A percentile compares a stretch with the other conserved stretches of the same genome.
These are phyloP conservation scores for Sander lucioperca DNA, from an alignment of 2,113 vertebrate genomes.

Conservation along the genomic window DNA sequence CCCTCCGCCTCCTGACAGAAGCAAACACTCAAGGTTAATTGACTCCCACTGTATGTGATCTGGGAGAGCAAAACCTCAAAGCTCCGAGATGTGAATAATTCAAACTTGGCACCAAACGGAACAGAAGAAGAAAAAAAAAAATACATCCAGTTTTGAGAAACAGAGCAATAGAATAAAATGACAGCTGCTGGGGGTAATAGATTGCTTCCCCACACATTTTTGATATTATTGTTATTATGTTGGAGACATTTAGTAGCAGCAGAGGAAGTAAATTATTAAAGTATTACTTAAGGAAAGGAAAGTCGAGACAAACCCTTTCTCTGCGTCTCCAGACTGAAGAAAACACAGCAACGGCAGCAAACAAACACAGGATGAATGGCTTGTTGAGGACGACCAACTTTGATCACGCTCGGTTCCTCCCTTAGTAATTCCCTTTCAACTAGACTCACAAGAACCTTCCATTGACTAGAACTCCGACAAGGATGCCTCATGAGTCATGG, in stretches of 20 bases:
- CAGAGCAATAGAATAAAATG: slow-evolving; percentile 7
- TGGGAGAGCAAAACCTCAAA: slow-evolving; percentile 6
- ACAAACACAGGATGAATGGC: slow-evolving; percentile 40
- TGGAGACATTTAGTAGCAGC: not conserved
- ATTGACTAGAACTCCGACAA: slow-evolving; percentile 26
- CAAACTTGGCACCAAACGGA: slow-evolving; percentile 6
- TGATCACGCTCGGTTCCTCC: slow-evolving; percentile 51
- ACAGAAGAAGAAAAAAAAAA: not conserved
- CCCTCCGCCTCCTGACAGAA: slow-evolving; percentile 85
- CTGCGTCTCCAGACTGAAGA: not conserved
- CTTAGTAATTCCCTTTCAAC: slow-evolving; percentile 68
- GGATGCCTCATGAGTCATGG: slow-evolving; percentile 38
- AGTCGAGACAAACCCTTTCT: slow-evolving; percentile 28
- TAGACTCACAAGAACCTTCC: slow-evolving; percentile 28
- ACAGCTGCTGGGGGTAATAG: not conserved
- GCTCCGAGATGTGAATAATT: slow-evolving; percentile 41
- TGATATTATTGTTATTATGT: slow-evolving; percentile 9
- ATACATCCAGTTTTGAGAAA: slow-evolving; percentile 19
- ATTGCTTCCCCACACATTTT: slow-evolving; percentile 1
- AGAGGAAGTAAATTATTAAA: slow-evolving; percentile 14
- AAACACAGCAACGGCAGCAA: not conserved
- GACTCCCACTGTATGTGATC: slow-evolving; percentile 3
- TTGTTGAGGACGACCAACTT: slow-evolving; percentile 54
- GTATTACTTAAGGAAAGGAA: slow-evolving; percentile 32
- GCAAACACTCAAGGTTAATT: slow-evolving; percentile 42